phyloP scores from a whole-genome alignment of 2,113 vertebrate species.

The zebrafish (Danio rerio) region GRCz12tu NC_133190.1:46072501-46073000 shows the following conservation, averaged over 20 bases:
- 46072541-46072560: slow-evolving; percentile 48
- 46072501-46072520: slow-evolving; percentile 53
- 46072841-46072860: background rate
- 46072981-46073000: too few relatives aligned
- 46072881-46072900: too few relatives aligned
- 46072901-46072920: too few relatives aligned
- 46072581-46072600: slow-evolving; percentile 59
- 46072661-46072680: background rate
- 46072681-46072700: slow-evolving; percentile 78
- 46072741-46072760: slow-evolving; percentile 53
- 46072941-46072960: too few relatives aligned
- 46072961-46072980: too few relatives aligned
- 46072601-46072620: background rate
- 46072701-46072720: slow-evolving; percentile 75
- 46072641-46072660: background rate
- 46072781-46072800: slow-evolving; percentile 69
- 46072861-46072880: too few relatives aligned
- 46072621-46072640: background rate
- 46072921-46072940: too few relatives aligned
- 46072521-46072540: slow-evolving; percentile 46
- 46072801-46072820: slow-evolving; percentile 70
- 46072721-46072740: slow-evolving; percentile 79
- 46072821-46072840: slow-evolving; percentile 1
- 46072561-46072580: slow-evolving; percentile 62
- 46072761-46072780: slow-evolving; percentile 57